A percentile compares a stretch with the other conserved stretches of the same genome.
Evolutionary conservation across 2,888 invertebrate genomes (phyloP).

Genomic region (Zygogramma bicolorata): DNA sequence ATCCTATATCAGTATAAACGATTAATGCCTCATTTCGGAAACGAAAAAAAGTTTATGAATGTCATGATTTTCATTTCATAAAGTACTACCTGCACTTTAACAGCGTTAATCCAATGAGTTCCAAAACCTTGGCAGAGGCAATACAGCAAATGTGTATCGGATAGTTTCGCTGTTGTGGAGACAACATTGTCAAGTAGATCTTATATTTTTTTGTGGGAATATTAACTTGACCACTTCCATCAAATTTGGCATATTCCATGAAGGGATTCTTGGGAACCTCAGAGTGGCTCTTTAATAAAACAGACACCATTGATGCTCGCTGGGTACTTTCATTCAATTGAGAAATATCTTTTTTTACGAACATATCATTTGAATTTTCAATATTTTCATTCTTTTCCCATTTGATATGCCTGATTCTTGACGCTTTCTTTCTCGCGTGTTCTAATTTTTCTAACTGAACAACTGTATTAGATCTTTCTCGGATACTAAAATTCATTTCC

Average conservation of each 20-base stretch:
- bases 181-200: constrained; percentile 91
- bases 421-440: constrained; percentile 83
- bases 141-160: constrained; percentile 86
- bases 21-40: too few relatives aligned
- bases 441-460: constrained; percentile 91
- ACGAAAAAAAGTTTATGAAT: too few relatives aligned
- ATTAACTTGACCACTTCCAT: constrained; percentile 87
- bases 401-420: constrained; percentile 81
- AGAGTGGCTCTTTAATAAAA: constrained; percentile 82
- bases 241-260: constrained; percentile 90
- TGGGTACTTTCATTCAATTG: constrained; percentile 48
- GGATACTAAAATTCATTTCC: constrained; percentile 74
- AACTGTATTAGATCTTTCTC: constrained; percentile 87
- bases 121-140: constrained; percentile 86
- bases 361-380: constrained; percentile 73
- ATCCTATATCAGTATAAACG: too few relatives aligned
- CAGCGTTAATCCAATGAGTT: constrained; percentile 93
- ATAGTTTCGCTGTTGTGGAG: constrained; percentile 83
- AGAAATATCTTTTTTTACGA: constrained; percentile 69
- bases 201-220: constrained; percentile 86
- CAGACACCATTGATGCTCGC: constrained; percentile 76
- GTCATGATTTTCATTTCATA: not conserved
- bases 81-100: constrained; percentile 78
- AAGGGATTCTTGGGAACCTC: constrained; percentile 87
- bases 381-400: constrained; percentile 76